Evolutionary conservation across 2,888 invertebrate species (phyloP).

Genomic region (Euproctis similis): DNA sequence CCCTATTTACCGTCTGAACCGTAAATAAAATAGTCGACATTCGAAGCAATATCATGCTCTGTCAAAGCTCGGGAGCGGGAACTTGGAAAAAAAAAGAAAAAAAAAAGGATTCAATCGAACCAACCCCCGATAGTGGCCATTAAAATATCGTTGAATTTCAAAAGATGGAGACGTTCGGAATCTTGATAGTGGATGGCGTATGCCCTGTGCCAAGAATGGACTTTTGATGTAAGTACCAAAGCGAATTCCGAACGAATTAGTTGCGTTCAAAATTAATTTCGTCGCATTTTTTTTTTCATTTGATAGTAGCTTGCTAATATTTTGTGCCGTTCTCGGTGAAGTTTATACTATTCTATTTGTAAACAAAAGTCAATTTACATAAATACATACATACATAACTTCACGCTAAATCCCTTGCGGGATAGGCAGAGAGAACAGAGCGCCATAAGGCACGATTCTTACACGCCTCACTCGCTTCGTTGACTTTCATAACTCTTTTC

Average conservation of each 20-base stretch:
- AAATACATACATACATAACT: no score
- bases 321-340: no score
- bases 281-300: no score
- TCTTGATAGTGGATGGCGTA: constrained; percentile 33
- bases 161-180: constrained; percentile 51
- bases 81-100: constrained; percentile 19
- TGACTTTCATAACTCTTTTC: no score
- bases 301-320: no score
- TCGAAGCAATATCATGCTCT: constrained; percentile 49
- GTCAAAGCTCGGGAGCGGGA: constrained; percentile 40
- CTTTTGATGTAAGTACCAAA: constrained; percentile 59
- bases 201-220: constrained; percentile 53
- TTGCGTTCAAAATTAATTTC: constrained; percentile 17
- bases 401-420: no score
- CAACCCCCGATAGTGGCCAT: constrained; percentile 65
- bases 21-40: constrained; percentile 50
- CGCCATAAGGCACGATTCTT: no score
- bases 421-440: no score
- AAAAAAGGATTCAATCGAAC: constrained; percentile 51
- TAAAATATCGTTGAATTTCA: constrained; percentile 72
- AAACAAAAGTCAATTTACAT: no score
- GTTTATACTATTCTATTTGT: no score
- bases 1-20: constrained; percentile 39
- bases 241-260: constrained; percentile 36
- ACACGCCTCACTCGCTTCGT: no score